Conservation (phyloP, 2,888 invertebrate species). For the Chouioia cunea region DNA sequence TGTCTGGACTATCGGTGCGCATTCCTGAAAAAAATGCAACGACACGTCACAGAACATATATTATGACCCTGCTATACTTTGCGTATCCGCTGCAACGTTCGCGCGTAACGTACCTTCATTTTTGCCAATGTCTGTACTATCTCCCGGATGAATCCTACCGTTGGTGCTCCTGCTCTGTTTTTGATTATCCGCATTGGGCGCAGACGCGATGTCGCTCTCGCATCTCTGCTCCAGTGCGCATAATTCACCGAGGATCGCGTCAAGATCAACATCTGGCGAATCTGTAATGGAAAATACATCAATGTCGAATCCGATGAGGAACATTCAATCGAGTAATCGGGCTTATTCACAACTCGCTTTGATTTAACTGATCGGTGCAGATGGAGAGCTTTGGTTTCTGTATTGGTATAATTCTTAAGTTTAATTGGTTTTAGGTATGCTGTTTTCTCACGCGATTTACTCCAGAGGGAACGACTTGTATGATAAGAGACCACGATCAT, state of each 20-base stretch:
- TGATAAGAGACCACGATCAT: no score
- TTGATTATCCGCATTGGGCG: constrained; percentile 63
- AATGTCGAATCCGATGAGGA: no score
- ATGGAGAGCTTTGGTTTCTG: no score
- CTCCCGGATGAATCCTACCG: constrained; percentile 60
- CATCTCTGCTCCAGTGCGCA: constrained; percentile 87
- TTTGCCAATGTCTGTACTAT: constrained; percentile 62
- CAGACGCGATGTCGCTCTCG: constrained; percentile 68
- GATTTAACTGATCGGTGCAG: no score
- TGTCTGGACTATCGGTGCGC: constrained; percentile 94
- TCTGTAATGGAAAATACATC: constrained; percentile 71
- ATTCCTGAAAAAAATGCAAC: constrained; percentile 54
- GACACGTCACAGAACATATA: no score
- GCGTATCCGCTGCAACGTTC: neutral
- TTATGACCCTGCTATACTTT: no score
- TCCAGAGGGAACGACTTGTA: no score
- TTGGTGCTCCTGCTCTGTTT: constrained; percentile 62
- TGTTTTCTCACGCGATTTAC: no score
- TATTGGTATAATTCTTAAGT: no score
- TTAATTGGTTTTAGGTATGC: no score
- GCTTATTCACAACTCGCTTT: no score
- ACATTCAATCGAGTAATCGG: no score
- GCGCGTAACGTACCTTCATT: constrained; percentile 48
- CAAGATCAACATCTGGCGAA: constrained; percentile 95
- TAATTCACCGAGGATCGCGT: constrained; percentile 95